These are phyloP conservation scores for Porphyrio hochstetteri DNA, from an alignment of 2,113 vertebrate genomes.

Conservation along the genomic window DNA sequence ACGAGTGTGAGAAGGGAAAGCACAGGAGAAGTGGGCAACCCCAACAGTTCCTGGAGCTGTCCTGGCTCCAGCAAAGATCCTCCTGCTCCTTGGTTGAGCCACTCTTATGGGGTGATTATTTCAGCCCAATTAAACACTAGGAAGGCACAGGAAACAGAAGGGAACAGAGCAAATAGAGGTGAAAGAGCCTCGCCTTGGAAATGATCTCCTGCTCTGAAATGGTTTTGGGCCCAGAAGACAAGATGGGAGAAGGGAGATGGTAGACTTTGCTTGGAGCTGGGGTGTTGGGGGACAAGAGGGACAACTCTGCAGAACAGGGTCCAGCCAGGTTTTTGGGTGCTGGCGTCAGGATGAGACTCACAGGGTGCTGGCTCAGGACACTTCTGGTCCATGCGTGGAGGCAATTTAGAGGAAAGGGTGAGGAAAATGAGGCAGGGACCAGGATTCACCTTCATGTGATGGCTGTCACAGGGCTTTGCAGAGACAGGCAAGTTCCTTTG, in stretches of 20 bases:
- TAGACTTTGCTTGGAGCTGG: neutral
- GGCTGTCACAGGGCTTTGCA: neutral
- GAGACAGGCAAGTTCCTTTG: neutral
- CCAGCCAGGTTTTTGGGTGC: neutral
- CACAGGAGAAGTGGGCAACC: neutral
- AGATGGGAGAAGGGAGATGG: neutral
- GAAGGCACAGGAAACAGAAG: neutral
- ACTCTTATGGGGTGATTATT: neutral
- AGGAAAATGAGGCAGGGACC: neutral
- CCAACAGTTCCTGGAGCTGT: neutral
- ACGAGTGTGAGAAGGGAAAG: neutral
- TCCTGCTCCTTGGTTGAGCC: neutral
- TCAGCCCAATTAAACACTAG: neutral
- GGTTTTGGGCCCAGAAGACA: neutral
- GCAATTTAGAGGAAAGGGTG: neutral
- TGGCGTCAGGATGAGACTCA: neutral
- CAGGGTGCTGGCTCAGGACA: fast-evolving
- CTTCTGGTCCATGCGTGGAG: neutral
- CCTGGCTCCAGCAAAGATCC: neutral
- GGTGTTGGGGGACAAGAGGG: neutral
- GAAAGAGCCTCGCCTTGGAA: neutral
- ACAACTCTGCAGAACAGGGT: neutral
- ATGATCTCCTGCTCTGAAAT: neutral
- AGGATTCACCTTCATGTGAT: neutral
- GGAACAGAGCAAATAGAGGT: neutral